These are phyloP conservation scores for Uromys caudimaculatus DNA, from an alignment of 2,797 vertebrate species.

Conservation along the genomic window DNA sequence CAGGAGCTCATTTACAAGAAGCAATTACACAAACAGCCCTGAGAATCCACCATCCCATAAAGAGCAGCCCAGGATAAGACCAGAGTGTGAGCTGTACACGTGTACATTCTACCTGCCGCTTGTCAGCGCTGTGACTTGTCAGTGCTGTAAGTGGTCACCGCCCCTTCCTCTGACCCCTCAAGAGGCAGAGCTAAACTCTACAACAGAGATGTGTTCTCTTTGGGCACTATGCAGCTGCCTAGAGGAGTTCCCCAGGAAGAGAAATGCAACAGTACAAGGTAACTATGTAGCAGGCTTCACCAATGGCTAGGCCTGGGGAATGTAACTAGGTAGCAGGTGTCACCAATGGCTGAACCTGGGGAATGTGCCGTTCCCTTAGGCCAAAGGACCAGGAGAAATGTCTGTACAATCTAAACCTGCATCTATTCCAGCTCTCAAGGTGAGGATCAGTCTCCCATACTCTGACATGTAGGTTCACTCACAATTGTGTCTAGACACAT, in stretches of 20 bases:
- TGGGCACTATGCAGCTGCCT: not conserved
- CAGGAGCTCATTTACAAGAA: conserved; percentile 91
- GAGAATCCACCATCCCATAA: conserved; percentile 87
- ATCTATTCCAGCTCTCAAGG: not conserved
- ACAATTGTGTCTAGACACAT: accelerated
- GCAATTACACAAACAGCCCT: conserved; percentile 90
- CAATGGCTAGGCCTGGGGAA: no score
- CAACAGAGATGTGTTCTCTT: not conserved
- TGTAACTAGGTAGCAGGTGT: not conserved
- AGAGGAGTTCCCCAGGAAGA: not conserved
- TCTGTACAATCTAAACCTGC: no score
- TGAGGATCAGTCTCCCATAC: not conserved
- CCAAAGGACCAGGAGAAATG: not conserved
- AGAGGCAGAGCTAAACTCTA: not conserved
- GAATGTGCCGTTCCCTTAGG: not conserved
- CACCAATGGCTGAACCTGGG: not conserved
- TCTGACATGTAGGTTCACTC: accelerated
- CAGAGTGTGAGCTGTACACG: conserved; percentile 44
- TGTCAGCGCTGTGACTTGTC: not conserved
- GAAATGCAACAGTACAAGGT: accelerated
- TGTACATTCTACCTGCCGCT: conserved; percentile 36
- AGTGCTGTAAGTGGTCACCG: not conserved
- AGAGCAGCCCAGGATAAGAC: conserved; percentile 80
- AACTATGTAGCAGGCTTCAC: not conserved
- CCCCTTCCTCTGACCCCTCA: not conserved